Conservation (phyloP, 2,113 vertebrate species). For the Rhinoderma darwinii region DNA sequence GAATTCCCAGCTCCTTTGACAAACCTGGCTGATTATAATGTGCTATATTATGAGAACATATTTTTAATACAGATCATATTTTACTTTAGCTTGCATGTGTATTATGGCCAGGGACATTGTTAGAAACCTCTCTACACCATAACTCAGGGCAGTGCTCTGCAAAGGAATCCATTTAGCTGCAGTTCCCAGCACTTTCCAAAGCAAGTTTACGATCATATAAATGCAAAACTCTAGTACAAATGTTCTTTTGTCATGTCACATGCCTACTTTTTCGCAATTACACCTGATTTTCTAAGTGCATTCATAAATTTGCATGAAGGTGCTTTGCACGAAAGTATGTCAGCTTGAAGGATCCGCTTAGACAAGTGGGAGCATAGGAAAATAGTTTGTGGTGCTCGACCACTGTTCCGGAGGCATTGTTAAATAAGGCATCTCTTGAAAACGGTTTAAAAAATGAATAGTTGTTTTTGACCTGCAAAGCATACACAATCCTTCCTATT, state of each 20-base stretch:
- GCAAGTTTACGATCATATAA: not conserved
- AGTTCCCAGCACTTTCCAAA: not conserved
- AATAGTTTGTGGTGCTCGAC: not conserved
- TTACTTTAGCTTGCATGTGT: not conserved
- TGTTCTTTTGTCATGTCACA: not conserved
- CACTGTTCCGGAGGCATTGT: not conserved
- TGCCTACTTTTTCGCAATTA: not conserved
- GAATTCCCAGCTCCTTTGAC: slow-evolving; percentile 1
- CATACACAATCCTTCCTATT: not conserved
- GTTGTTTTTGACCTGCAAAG: not conserved
- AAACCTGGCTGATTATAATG: slow-evolving; percentile 25
- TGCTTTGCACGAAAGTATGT: not conserved
- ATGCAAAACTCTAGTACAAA: not conserved
- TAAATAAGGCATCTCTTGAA: not conserved
- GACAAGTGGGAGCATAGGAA: not conserved
- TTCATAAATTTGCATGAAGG: not conserved
- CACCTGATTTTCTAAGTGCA: not conserved
- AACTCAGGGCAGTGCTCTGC: not conserved
- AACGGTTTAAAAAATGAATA: not conserved
- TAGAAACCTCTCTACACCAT: not conserved
- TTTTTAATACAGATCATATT: slow-evolving; percentile 3
- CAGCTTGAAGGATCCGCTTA: not conserved
- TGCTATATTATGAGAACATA: not conserved
- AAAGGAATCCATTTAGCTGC: not conserved
- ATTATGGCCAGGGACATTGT: not conserved